Percentiles rank a stretch among this genome's conserved stretches.
Evolutionary conservation across 2,797 vertebrate genomes (phyloP).

Genomic region (Tapirus indicus): DNA sequence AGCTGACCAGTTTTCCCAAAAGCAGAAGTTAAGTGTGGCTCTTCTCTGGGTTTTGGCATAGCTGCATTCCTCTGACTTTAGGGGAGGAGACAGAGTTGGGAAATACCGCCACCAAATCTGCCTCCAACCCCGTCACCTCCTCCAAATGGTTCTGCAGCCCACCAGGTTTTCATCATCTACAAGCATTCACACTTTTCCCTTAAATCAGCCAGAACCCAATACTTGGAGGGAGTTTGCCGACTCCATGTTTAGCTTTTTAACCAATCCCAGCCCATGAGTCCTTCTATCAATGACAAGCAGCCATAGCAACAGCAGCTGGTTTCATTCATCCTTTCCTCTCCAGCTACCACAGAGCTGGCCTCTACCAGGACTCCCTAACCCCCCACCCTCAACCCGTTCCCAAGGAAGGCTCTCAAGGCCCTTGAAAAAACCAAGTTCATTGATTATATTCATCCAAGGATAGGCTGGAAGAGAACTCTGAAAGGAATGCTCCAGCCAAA

Average conservation of each 20-base stretch:
- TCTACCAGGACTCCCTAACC: slow-evolving; percentile 74
- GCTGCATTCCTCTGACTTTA: slow-evolving; percentile 5
- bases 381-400: neutral
- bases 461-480: slow-evolving; percentile 66
- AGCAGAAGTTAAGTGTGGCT: slow-evolving; percentile 69
- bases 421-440: slow-evolving; percentile 40
- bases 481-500: slow-evolving; percentile 68
- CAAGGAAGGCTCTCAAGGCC: slow-evolving; percentile 36
- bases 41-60: slow-evolving; percentile 20
- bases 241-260: slow-evolving; percentile 58
- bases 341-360: slow-evolving; percentile 70
- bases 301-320: slow-evolving; percentile 72
- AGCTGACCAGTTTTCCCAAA: slow-evolving; percentile 77
- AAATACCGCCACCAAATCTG: neutral
- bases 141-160: slow-evolving; percentile 40
- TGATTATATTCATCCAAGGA: slow-evolving; percentile 48
- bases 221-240: slow-evolving; percentile 29
- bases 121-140: neutral
- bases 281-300: slow-evolving; percentile 79
- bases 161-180: slow-evolving; percentile 11
- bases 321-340: slow-evolving; percentile 52
- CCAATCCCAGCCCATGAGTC: slow-evolving; percentile 65
- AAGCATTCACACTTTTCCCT: slow-evolving; percentile 1
- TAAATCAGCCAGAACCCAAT: slow-evolving; percentile 57
- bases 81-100: slow-evolving; percentile 44